Base-by-base conservation (phyloP, 2,888 invertebrate genomes). In the Sphaerophoria taeniata region DNA sequence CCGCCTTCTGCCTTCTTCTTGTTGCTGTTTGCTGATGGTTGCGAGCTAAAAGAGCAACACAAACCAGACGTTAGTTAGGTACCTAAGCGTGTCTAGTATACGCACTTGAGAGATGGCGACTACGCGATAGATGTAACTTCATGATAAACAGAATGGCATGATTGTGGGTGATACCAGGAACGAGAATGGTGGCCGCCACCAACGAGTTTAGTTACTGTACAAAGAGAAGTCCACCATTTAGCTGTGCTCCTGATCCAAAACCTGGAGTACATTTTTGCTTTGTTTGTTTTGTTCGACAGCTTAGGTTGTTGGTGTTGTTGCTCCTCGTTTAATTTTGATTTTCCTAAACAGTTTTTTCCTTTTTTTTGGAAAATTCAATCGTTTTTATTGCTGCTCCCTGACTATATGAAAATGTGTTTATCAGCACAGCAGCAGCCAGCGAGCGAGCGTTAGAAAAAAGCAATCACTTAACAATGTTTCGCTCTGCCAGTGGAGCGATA, bases 251-350 rank as follows among this genome's bases (percentile, higher is more conserved):
- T 80, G 65, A 9, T 2, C 24, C 24, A 9, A 34, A 65, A 63
- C 70, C 65, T 75, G 75, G 55, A 82, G 77, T 73, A 70, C 77
- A 83, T 77, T 78, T 70, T 43, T 9, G 45, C 69, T 77, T 78
- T 83, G 82, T 83, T 83, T 78, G 69, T 83, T 73, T 73, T 69
- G 55, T 63, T 73, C 71, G 67, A 76, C 80, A 71, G 65, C 60
- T 60, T 36, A 81, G 53, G 47, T 60, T 67, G 63, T 75, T 39
- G 70, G 61, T 81, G 36, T 60, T 67, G 63, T 75, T 39, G 70
- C 61, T 81, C 33, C 53, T 49, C 9, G 34, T 67, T 77, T 71
- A 36, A 39, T 47, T 71, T 65, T 70, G 61, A 70, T 43, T 6
- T 61, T 51, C 6, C 70, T 7, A 53, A 60, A 70, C n/a, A 55